Base-by-base conservation (phyloP, 2,113 vertebrate genomes). In the Panthera tigris region DNA sequence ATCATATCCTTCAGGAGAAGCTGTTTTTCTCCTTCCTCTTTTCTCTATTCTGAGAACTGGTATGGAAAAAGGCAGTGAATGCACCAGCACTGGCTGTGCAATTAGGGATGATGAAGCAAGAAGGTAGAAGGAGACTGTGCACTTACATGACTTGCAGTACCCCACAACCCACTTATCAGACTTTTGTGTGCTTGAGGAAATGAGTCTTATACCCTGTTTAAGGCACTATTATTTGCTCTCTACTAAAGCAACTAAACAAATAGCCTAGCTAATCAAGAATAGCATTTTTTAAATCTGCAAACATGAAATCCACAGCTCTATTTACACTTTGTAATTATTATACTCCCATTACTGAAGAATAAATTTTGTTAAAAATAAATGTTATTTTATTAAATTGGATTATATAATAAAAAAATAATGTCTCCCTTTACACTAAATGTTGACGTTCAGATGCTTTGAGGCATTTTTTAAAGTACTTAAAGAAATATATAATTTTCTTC, bases 321-420 rank as follows among this genome's bases (percentile, higher is more conserved):
- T 65, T 91, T 91, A 63, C 52, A 79, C 29, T 23, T 3, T 88
- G 3, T 61, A 85, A 74, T 94, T 69, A 48, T 52, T 48, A 50
- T 76, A 91, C 21, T 66, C 0, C 31, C 39, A 94, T 65, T 86
- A 76, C 3, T 76, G 18, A 87, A 87, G 16, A 61, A 82, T 52
- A 91, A 29, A n/a, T 55, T 68, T 57, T 66, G 4, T 61, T 65
- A 63, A 91, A 94, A 69, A 93, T 31, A 85, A 84, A 69, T 74
- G 14, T 68, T 29, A 18, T 2, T 86, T 86, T 29, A 91, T 74
- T 78, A 65, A 91, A 94, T 55, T 31, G 15, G 11, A 74, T 76
- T 57, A 80, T 36, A 45, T 41, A 90, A 81, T 13, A 36, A 7
- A 2, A 69, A 69, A 82, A 50, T 11, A 79, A 36, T 52, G 19